Evolutionary conservation across 1,140 invertebrate genomes (phyloP), one percentile per base, ranked within the genome.

Genomic region (Nomia melanderi): DNA sequence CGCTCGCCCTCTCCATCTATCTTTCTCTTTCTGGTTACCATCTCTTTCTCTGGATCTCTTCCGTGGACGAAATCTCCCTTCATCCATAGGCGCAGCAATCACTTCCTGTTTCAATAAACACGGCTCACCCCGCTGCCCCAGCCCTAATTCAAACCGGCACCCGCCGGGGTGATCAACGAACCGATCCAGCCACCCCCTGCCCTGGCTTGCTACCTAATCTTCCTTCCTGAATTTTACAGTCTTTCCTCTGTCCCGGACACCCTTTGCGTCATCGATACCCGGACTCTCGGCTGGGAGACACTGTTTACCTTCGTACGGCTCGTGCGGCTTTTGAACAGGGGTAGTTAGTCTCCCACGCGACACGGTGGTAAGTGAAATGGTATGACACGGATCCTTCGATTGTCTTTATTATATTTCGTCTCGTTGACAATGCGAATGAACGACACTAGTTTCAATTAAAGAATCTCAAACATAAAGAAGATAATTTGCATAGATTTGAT

Each of bases 71-170:
- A 29, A 5, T 53, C 25, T 23, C 57, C 70, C 62, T 76, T 69
- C 44, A 69, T 73, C 75, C 84, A 84, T 79, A 82, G 81, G 72
- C 88, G 84, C 85, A 83, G 87, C 86, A 89, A 91, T 90, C 89
- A 89, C 88, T 91, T 91, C 90, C 90, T 90, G 87, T 91, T 85
- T 91, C 90, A 90, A 84, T 84, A 84, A 84, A 84, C 84, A 78
- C 79, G 60, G 65, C 78, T 84, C 86, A 85, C 87, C 78, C 81
- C 70, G 84, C 81, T 85, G 79, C 84, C 83, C 78, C 85, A 85
- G 82, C 86, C 87, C 83, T 84, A 89, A 86, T 86, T 88, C 84
- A 70, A 83, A 33, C 83, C 77, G 69, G 81, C 76, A 83, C 69
- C 76, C 77, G 56, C 14, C 41, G 6, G 71, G 73, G 81, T 77